These are phyloP conservation scores for Eilema caniola DNA, from an alignment of 2,888 invertebrate species.

Conservation along the genomic window DNA sequence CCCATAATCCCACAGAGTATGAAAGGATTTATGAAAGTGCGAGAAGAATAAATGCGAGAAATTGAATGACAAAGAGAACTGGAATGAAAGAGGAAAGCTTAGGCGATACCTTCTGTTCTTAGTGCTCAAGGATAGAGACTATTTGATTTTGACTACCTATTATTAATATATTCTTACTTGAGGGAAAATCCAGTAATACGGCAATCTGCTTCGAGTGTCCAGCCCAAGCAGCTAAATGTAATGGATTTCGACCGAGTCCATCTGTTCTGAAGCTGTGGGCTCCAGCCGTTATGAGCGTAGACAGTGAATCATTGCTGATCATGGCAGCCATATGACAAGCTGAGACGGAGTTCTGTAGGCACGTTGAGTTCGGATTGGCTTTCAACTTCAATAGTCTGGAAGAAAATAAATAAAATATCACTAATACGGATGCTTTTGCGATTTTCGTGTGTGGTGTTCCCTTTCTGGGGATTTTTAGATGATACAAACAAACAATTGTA, in stretches of 20 bases:
- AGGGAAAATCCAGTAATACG: slow-evolving; percentile 48
- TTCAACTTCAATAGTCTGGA: slow-evolving; percentile 50
- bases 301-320: slow-evolving; percentile 57
- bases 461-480: too few species aligned
- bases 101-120: too few species aligned
- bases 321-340: slow-evolving; percentile 67
- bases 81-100: too few species aligned
- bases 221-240: slow-evolving; percentile 70
- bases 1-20: too few species aligned
- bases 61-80: too few species aligned
- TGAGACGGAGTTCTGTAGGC: slow-evolving; percentile 40
- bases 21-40: too few species aligned
- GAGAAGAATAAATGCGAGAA: too few species aligned
- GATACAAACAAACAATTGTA: too few species aligned
- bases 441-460: not conserved
- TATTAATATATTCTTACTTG: slow-evolving; percentile 33
- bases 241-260: slow-evolving; percentile 65
- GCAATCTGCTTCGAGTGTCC: slow-evolving; percentile 60
- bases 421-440: not conserved
- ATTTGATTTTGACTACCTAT: too few species aligned
- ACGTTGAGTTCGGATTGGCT: slow-evolving; percentile 51
- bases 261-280: slow-evolving; percentile 61
- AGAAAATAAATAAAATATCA: not conserved
- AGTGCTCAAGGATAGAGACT: too few species aligned
- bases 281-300: slow-evolving; percentile 58